These are phyloP conservation scores for Drusus annulatus DNA, from an alignment of 1,140 invertebrate genomes.

Conservation along the genomic window DNA sequence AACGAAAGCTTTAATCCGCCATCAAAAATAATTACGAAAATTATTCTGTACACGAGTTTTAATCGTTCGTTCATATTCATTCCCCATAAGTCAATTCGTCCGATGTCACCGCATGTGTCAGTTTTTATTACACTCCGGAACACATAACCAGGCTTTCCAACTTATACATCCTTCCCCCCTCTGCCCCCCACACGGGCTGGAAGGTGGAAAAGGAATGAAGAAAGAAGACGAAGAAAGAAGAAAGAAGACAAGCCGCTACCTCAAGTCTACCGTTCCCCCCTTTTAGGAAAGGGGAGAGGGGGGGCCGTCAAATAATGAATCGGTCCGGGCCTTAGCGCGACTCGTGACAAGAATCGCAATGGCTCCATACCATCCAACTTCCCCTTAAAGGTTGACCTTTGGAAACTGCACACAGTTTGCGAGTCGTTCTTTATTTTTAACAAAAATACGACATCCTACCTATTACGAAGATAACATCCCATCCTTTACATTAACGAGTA, in stretches of 20 bases:
- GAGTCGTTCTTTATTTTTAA: slow-evolving; percentile 7
- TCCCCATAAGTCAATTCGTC: slow-evolving; percentile 12
- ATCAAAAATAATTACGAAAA: too few species aligned
- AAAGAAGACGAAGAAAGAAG: neutral
- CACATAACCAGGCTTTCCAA: slow-evolving; percentile 29
- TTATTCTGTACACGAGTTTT: too few species aligned
- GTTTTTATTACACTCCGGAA: slow-evolving; percentile 41
- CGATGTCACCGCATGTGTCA: slow-evolving; percentile 25
- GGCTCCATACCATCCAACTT: slow-evolving; percentile 21
- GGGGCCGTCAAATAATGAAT: slow-evolving; percentile 56
- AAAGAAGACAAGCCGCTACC: neutral
- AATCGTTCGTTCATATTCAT: slow-evolving; percentile 34
- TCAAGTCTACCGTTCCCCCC: neutral
- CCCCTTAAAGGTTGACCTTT: slow-evolving; percentile 34
- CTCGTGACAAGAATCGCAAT: slow-evolving; percentile 52
- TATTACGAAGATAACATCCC: too few species aligned
- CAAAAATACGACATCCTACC: too few species aligned
- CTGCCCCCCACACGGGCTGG: neutral
- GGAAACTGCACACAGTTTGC: slow-evolving; percentile 40
- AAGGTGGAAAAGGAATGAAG: slow-evolving; percentile 2
- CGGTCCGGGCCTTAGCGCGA: slow-evolving; percentile 51
- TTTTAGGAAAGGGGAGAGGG: neutral
- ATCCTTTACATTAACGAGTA: too few species aligned
- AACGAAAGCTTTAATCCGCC: too few species aligned
- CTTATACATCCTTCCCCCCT: neutral